Percentiles rank a stretch among this genome's conserved stretches.
Evolutionary conservation across 2,113 vertebrate species (phyloP).

Genomic region (Triplophysa tibetana): DNA sequence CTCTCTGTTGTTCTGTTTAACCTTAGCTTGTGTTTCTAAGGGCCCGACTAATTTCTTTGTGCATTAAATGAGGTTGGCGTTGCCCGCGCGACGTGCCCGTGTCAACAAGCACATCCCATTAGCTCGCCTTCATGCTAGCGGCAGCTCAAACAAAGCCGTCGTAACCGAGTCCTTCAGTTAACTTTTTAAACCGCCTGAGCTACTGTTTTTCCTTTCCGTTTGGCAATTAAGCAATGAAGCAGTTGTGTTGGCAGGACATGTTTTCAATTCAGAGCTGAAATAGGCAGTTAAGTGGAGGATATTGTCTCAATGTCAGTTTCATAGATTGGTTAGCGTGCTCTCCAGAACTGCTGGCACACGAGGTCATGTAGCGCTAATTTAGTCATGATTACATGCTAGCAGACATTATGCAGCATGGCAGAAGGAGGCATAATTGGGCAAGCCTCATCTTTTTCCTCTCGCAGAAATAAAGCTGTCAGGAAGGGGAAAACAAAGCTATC

Average conservation of each 20-base stretch:
- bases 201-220: slow-evolving; percentile 18
- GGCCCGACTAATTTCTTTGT: slow-evolving; percentile 58
- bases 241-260: slow-evolving; percentile 22
- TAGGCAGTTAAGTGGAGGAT: slow-evolving; percentile 39
- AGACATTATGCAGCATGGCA: slow-evolving; percentile 28
- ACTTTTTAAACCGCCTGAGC: not conserved
- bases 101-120: slow-evolving; percentile 61
- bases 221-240: slow-evolving; percentile 32
- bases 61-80: slow-evolving; percentile 63
- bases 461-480: slow-evolving; percentile 29
- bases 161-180: slow-evolving; percentile 5
- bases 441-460: slow-evolving; percentile 15
- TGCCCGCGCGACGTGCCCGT: slow-evolving; percentile 53
- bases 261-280: slow-evolving; percentile 42
- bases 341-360: slow-evolving; percentile 11
- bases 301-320: slow-evolving; percentile 51
- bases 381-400: slow-evolving; percentile 31
- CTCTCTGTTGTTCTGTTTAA: slow-evolving; percentile 50
- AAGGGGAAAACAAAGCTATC: slow-evolving; percentile 34
- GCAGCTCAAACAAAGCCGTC: slow-evolving; percentile 50
- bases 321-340: slow-evolving; percentile 49
- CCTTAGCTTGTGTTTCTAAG: slow-evolving; percentile 57
- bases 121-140: slow-evolving; percentile 50
- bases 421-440: slow-evolving; percentile 29
- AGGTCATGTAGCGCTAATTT: slow-evolving; percentile 25